A percentile compares a stretch with the other conserved stretches of the same genome.
Conservation (phyloP, 2,797 vertebrate species). For the Pseudomugil gertrudae region DNA sequence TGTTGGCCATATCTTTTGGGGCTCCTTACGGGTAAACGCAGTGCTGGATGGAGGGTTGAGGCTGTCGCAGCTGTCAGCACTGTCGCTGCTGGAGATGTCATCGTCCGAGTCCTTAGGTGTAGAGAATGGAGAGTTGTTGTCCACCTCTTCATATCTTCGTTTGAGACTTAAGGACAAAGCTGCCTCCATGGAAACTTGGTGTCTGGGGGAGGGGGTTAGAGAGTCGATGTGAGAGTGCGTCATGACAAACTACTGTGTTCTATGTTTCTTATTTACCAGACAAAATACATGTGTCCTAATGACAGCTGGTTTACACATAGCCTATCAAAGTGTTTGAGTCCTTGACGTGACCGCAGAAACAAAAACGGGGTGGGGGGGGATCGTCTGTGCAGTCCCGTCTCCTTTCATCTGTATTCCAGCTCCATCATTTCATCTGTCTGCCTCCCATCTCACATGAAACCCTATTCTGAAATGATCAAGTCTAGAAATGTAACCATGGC, state of each 20-base stretch:
- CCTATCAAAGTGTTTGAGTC: constrained; percentile 12
- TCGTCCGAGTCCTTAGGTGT: constrained; percentile 90
- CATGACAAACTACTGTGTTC: neutral
- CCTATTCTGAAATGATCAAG: constrained; percentile 76
- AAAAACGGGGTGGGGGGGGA: constrained; percentile 1
- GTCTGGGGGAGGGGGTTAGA: constrained; percentile 64
- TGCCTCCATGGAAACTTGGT: constrained; percentile 90
- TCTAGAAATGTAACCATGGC: constrained; percentile 77
- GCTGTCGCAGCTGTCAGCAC: constrained; percentile 96
- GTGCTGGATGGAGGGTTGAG: constrained; percentile 89
- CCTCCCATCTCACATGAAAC: constrained; percentile 67
- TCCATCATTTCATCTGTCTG: constrained; percentile 59
- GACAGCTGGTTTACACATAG: neutral
- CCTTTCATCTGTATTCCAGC: constrained; percentile 73
- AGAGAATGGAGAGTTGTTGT: constrained; percentile 88
- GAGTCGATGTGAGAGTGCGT: constrained; percentile 3
- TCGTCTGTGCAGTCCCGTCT: constrained; percentile 56
- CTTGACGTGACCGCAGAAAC: constrained; percentile 20
- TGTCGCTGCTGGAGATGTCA: constrained; percentile 95
- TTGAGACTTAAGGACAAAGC: constrained; percentile 88
- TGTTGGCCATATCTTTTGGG: constrained; percentile 2
- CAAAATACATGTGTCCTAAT: neutral
- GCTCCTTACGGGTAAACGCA: constrained; percentile 88
- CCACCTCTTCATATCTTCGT: constrained; percentile 93
- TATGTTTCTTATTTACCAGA: neutral